These are phyloP conservation scores for Minunthozetes semirufus DNA, from an alignment of 2,888 invertebrate species.

Conservation along the genomic window DNA sequence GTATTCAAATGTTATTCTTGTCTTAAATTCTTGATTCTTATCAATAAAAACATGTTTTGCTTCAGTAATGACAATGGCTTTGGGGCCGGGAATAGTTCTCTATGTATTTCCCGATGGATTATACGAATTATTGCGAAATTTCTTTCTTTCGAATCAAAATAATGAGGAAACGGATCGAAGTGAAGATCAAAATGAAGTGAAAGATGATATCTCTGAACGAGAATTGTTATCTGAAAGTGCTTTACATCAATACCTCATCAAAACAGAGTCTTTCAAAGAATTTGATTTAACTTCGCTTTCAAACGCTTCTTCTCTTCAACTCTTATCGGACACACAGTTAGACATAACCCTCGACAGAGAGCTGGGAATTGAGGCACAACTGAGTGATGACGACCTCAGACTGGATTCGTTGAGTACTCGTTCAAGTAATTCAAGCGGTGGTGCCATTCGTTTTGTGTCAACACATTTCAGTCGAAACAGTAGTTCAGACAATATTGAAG, in stretches of 20 bases:
- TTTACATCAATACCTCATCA: not conserved
- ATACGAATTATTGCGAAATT: not conserved
- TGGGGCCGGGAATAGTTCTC: slow-evolving; percentile 47
- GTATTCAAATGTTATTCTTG: slow-evolving; percentile 46
- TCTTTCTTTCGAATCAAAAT: not conserved
- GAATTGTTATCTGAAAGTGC: not conserved
- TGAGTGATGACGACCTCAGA: not conserved
- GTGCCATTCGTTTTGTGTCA: slow-evolving; percentile 40
- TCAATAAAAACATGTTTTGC: too few relatives aligned
- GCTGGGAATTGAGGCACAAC: not conserved
- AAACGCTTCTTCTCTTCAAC: not conserved
- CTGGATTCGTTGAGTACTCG: not conserved
- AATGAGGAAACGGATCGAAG: not conserved
- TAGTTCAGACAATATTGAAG: slow-evolving; percentile 45
- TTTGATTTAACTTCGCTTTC: not conserved
- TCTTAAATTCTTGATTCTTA: not conserved
- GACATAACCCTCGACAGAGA: slow-evolving; percentile 1
- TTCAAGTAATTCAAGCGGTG: slow-evolving; percentile 4
- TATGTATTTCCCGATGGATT: slow-evolving; percentile 42
- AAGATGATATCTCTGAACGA: not conserved
- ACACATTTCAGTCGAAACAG: slow-evolving; percentile 41
- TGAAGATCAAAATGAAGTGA: not conserved
- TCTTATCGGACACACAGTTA: not conserved
- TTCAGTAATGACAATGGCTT: slow-evolving; percentile 46
- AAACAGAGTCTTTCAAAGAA: not conserved